Base-by-base conservation (phyloP, 2,113 vertebrate species). In the Trinectes maculatus region DNA sequence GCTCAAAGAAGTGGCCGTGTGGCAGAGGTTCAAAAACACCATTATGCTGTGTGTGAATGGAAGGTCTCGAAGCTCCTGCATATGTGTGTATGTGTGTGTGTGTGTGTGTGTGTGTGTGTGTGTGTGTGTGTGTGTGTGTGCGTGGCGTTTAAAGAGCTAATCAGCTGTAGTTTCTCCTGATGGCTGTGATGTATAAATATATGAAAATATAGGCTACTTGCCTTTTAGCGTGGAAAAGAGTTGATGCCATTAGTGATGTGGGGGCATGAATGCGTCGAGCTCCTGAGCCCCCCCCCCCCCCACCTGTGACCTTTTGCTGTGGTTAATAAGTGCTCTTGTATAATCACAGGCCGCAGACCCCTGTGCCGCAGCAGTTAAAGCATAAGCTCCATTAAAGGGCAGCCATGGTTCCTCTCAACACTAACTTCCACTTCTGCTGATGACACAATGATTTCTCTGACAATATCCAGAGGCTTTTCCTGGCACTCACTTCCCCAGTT, bases 11-110 rank as follows among this genome's bases (percentile, higher is more conserved):
- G 71, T 66, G 79, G 71, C 81, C 75, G 39, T 71, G 48, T 85
- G 76, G 87, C 83, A 46, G 52, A 8, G 63, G 47, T 63, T 82
- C 79, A 85, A 72, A 51, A 76, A 83, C 85, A 83, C 75, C 80
- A 82, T 78, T 86, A 85, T 85, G 54, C 87, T 67, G 63, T 19
- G 47, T 58, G 52, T 75, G 19, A 74, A 61, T 77, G 39, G 46
- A 73, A 58, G 60, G 53, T 74, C 69, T 39, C 48, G 64, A 52
- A 71, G 5, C 31, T 13, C 3, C 3, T 5, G 31, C 25, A 47
- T 37, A 25, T 18, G 39, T 19, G 54, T n/a, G n/a, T n/a, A n/a
- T n/a, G 3, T 24, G 16, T 9, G 15, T 15, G 15, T 31, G 12
- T 11, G 12, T 25, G 25, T n/a, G n/a, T n/a, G n/a, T n/a, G n/a